phyloP scores from a whole-genome alignment of 1,140 invertebrate genomes.

The Zaprionus davidi region DNA sequence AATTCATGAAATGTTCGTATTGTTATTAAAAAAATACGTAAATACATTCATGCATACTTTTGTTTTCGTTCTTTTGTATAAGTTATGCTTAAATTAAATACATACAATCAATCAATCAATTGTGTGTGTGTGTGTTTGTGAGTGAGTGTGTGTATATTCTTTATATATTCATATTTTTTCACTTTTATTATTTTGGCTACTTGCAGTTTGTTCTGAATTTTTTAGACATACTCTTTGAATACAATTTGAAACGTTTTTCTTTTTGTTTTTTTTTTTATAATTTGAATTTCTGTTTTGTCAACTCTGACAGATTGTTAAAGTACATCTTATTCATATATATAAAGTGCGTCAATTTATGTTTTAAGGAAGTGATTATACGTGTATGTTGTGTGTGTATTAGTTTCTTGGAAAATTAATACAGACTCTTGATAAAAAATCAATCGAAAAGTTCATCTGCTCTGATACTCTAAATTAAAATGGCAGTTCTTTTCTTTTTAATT shows the following conservation, averaged over 20 bases:
- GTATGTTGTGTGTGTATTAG: conserved; percentile 28
- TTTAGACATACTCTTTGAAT: conserved; percentile 44
- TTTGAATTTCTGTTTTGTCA: conserved; percentile 57
- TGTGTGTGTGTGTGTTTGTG: conserved; percentile 42
- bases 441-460: conserved; percentile 53
- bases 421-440: conserved; percentile 58
- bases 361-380: conserved; percentile 30
- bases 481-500: conserved; percentile 57
- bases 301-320: conserved; percentile 72
- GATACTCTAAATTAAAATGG: conserved; percentile 75
- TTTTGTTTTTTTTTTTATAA: conserved; percentile 35
- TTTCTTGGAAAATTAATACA: conserved; percentile 70
- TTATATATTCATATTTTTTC: conserved; percentile 15
- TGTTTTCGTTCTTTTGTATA: conserved; percentile 26
- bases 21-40: conserved; percentile 58
- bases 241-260: conserved; percentile 66
- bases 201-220: conserved; percentile 61
- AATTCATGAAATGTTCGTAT: conserved; percentile 74
- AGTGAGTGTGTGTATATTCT: conserved; percentile 29
- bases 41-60: conserved; percentile 65
- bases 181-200: conserved; percentile 48
- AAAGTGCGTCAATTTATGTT: conserved; percentile 34
- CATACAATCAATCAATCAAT: conserved; percentile 52
- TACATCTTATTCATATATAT: conserved; percentile 39
- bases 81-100: conserved; percentile 47